Evolutionary conservation across 2,113 vertebrate genomes (phyloP).

Genomic region (Ptilonorhynchus violaceus): DNA sequence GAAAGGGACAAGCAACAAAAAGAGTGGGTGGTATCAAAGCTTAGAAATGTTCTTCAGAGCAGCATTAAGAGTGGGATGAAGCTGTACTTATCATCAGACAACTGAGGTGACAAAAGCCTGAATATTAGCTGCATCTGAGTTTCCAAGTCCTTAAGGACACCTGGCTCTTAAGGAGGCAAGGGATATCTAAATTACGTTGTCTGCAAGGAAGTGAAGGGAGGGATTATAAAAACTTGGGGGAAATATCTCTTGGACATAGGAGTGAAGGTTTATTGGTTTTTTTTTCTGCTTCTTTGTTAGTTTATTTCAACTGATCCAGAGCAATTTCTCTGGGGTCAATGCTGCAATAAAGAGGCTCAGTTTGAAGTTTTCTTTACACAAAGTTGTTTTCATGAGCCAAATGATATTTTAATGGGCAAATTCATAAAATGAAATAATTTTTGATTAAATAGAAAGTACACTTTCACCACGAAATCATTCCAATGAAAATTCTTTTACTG

Average conservation of each 20-base stretch:
- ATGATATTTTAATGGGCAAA: neutral
- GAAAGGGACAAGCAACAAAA: neutral
- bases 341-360: neutral
- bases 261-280: rapidly evolving
- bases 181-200: neutral
- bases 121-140: neutral
- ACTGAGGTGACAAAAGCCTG: neutral
- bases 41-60: neutral
- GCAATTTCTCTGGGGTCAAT: neutral
- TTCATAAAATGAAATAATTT: neutral
- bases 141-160: neutral
- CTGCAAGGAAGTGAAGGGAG: neutral
- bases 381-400: neutral
- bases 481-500: neutral
- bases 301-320: neutral
- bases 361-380: neutral
- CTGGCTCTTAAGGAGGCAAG: neutral
- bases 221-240: neutral
- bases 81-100: neutral
- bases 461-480: neutral
- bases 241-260: neutral
- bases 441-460: neutral
- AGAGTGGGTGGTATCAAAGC: neutral
- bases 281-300: neutral
- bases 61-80: neutral